Evolutionary conservation across 2,888 invertebrate species (phyloP).

Genomic region (Nasonia oneida): DNA sequence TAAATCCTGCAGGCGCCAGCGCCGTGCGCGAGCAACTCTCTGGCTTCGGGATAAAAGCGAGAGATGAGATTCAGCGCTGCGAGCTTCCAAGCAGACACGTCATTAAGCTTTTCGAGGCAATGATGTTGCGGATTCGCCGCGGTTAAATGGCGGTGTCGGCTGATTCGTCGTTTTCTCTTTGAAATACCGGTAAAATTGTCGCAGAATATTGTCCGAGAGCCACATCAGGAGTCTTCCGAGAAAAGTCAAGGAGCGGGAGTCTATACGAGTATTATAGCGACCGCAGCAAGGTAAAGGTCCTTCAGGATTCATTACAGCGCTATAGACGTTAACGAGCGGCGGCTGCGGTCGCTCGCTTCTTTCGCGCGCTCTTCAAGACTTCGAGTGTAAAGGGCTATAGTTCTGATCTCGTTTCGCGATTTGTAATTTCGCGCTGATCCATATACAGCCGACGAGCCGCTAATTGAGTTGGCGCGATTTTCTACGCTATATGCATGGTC

Average conservation of each 20-base stretch:
- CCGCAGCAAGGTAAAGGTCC: neutral
- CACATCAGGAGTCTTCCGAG: neutral
- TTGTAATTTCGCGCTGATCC: neutral
- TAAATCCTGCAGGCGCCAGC: conserved; percentile 9
- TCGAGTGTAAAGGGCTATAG: neutral
- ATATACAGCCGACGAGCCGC: neutral
- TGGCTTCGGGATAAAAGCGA: neutral
- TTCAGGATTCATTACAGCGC: conserved; percentile 33
- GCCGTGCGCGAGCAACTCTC: neutral
- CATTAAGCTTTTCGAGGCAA: conserved; percentile 3
- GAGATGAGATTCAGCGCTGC: neutral
- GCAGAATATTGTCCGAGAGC: neutral
- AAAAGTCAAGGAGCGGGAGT: neutral
- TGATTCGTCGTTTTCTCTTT: neutral
- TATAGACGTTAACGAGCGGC: conserved; percentile 37
- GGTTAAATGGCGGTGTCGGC: neutral
- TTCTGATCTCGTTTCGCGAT: neutral
- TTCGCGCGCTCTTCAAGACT: neutral
- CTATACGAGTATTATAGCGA: neutral
- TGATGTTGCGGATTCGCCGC: no score
- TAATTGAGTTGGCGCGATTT: neutral
- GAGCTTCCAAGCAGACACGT: neutral
- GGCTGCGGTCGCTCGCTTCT: neutral
- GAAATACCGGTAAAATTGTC: neutral
- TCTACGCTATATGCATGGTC: neutral